phyloP scores from a whole-genome alignment of 2,113 vertebrate species.

The western clawed frog (Xenopus tropicalis) region DNA sequence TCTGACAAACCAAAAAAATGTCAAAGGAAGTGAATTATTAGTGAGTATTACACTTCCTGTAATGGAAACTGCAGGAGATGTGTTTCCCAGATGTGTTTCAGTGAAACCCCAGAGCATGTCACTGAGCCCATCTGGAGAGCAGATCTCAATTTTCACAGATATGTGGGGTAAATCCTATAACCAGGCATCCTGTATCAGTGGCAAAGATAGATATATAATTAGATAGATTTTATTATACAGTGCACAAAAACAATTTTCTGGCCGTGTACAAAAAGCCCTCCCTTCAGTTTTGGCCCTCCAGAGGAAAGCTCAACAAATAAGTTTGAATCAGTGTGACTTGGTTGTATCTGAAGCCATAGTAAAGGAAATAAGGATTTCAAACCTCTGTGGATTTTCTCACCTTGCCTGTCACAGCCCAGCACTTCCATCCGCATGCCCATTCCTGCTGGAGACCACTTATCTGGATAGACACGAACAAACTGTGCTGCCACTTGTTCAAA shows the following conservation, averaged over 20 bases:
- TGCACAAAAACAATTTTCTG: too few relatives aligned
- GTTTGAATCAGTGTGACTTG: too few relatives aligned
- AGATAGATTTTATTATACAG: too few relatives aligned
- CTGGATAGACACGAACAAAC: constrained; percentile 85
- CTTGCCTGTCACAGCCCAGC: constrained; percentile 92
- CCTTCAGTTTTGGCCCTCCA: too few relatives aligned
- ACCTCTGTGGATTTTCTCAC: too few relatives aligned
- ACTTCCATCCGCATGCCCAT: constrained; percentile 97
- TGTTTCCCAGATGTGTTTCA: constrained; percentile 69
- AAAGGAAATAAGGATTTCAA: too few relatives aligned
- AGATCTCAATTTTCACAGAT: constrained; percentile 66
- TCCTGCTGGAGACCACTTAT: constrained; percentile 92
- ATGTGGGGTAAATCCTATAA: constrained; percentile 30
- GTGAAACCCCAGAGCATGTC: constrained; percentile 63
- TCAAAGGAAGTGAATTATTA: constrained; percentile 7
- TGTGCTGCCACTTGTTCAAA: constrained; percentile 89
- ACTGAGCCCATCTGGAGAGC: constrained; percentile 78
- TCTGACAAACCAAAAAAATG: not conserved
- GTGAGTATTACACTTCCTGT: constrained; percentile 33
- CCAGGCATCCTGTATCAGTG: not conserved
- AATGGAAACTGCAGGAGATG: constrained; percentile 53
- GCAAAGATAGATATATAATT: too few relatives aligned
- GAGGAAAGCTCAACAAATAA: too few relatives aligned
- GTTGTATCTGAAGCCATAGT: too few relatives aligned
- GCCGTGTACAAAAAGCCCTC: too few relatives aligned